Percentiles rank a stretch among this genome's conserved stretches.
phyloP scores from a whole-genome alignment of 1,140 invertebrate species.

The Zaprionus inermis region DNA sequence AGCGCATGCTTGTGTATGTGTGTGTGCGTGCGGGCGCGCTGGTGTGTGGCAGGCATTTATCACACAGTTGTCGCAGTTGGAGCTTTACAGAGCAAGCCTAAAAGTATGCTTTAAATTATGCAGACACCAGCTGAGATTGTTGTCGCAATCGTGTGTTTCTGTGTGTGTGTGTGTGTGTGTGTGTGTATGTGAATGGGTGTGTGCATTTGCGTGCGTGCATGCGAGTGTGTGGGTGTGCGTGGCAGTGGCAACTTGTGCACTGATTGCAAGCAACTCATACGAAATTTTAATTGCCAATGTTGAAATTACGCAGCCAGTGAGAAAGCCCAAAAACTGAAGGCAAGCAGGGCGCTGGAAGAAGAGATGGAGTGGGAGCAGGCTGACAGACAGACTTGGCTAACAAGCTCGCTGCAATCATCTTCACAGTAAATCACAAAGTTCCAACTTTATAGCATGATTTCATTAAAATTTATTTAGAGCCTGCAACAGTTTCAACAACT shows the following conservation, averaged over 20 bases:
- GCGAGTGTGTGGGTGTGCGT: conserved; percentile 27
- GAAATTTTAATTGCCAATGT: conserved; percentile 82
- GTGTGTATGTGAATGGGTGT: conserved; percentile 10
- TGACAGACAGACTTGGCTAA: conserved; percentile 58
- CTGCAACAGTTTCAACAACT: conserved; percentile 45
- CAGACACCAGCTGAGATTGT: conserved; percentile 82
- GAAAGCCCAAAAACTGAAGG: conserved; percentile 22
- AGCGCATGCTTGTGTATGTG: background rate
- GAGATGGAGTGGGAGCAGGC: conserved; percentile 2
- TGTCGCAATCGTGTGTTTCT: conserved; percentile 39
- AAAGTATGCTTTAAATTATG: conserved; percentile 83
- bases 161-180: conserved; percentile 19
- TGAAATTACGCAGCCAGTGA: conserved; percentile 72
- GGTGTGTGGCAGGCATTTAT: conserved; percentile 70
- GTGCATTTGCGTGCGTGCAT: conserved; percentile 28
- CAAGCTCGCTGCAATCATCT: conserved; percentile 59
- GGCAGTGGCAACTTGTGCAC: conserved; percentile 67
- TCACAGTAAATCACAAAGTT: conserved; percentile 76
- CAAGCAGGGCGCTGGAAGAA: conserved; percentile 9
- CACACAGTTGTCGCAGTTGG: conserved; percentile 66
- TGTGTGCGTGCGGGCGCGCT: conserved; percentile 6
- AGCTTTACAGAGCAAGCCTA: conserved; percentile 59
- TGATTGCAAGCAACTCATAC: conserved; percentile 82
- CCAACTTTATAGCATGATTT: conserved; percentile 76
- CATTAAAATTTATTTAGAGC: conserved; percentile 82